Percentiles rank a stretch among this genome's conserved stretches.
phyloP scores from a whole-genome alignment of 30 jellyfish, hydroid and myxozoan genomes.

The Mastigias papua region DNA sequence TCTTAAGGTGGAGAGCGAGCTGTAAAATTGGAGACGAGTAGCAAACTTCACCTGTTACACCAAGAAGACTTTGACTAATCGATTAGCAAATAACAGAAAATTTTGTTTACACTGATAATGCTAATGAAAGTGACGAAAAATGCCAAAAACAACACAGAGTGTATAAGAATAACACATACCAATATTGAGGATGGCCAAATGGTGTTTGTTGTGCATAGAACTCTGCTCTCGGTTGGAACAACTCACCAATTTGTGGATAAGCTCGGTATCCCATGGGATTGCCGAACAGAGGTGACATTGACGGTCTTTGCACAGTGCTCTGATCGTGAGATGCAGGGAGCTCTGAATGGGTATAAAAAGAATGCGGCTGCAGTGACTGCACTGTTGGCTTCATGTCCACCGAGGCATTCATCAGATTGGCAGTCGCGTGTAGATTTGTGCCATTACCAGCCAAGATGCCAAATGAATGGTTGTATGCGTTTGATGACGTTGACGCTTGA shows the following conservation, averaged over 20 bases:
- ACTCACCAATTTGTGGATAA: slow-evolving; percentile 90
- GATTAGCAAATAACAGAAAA: background rate
- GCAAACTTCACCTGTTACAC: too few species aligned
- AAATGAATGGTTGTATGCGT: slow-evolving; percentile 64
- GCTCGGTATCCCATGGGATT: slow-evolving; percentile 86
- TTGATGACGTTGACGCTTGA: slow-evolving; percentile 59
- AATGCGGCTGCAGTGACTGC: slow-evolving; percentile 78
- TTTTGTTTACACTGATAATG: background rate
- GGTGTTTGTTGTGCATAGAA: slow-evolving; percentile 91
- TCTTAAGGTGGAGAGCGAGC: too few species aligned
- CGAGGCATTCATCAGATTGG: slow-evolving; percentile 69
- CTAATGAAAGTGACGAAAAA: background rate
- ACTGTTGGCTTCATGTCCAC: slow-evolving; percentile 66
- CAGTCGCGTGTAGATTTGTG: slow-evolving; percentile 52
- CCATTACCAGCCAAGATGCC: slow-evolving; percentile 80
- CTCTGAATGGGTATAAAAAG: slow-evolving; percentile 74
- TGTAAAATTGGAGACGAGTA: too few species aligned
- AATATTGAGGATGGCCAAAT: slow-evolving; percentile 95
- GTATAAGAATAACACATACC: slow-evolving; percentile 66
- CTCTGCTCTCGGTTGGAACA: slow-evolving; percentile 90
- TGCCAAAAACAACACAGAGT: background rate
- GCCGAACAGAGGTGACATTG: slow-evolving; percentile 78
- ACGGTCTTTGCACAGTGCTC: slow-evolving; percentile 71
- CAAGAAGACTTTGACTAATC: background rate
- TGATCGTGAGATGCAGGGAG: slow-evolving; percentile 82